Evolutionary conservation across 2,888 invertebrate genomes (phyloP).

Genomic region (Timema cristinae): DNA sequence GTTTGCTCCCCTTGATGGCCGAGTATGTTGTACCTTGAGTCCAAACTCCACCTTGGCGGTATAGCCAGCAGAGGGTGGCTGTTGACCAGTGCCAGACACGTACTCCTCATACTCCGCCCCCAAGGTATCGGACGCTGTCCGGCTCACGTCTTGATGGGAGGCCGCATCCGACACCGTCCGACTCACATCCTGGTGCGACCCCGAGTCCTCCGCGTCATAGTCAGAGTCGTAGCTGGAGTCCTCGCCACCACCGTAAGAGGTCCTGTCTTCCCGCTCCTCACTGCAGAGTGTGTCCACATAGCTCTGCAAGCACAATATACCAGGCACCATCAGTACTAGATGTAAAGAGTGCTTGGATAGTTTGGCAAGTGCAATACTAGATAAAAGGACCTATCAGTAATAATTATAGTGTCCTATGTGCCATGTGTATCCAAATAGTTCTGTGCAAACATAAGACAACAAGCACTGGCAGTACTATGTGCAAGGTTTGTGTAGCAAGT

Average conservation of each 20-base stretch:
- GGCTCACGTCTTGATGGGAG: constrained; percentile 70
- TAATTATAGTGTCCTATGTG: too few species aligned
- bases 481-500: too few species aligned
- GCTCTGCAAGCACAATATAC: constrained; percentile 53
- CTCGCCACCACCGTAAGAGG: constrained; percentile 46
- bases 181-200: constrained; percentile 69
- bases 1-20: too few species aligned
- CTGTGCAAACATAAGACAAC: too few species aligned
- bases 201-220: constrained; percentile 51
- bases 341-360: neutral
- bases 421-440: too few species aligned
- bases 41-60: constrained; percentile 80
- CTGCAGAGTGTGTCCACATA: constrained; percentile 66
- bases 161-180: constrained; percentile 56
- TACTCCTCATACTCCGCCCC: constrained; percentile 83
- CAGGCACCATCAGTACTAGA: neutral
- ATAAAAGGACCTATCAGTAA: too few species aligned
- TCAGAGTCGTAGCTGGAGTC: constrained; percentile 87
- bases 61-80: constrained; percentile 41
- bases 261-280: constrained; percentile 45
- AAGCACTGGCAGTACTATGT: too few species aligned
- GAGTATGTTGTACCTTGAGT: constrained; percentile 52
- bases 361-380: too few species aligned
- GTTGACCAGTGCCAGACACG: constrained; percentile 52
- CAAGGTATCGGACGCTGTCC: constrained; percentile 79